These are phyloP conservation scores for Pogoniulus pusillus DNA, from an alignment of 2,797 vertebrate species.

Conservation along the genomic window DNA sequence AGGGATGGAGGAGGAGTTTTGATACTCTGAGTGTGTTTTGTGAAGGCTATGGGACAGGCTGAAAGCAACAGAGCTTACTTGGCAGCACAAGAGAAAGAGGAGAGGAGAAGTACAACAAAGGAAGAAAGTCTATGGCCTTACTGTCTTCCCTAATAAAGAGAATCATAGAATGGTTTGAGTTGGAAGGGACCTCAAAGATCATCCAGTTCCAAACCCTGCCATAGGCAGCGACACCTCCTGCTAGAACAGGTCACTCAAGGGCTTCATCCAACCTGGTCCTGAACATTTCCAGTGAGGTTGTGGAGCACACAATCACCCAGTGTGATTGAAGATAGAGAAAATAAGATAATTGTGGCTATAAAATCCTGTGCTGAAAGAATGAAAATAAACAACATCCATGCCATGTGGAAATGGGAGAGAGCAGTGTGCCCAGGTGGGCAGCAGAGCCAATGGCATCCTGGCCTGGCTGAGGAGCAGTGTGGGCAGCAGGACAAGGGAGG, in stretches of 20 bases:
- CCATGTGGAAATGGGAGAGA: neutral
- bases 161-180: too few species aligned
- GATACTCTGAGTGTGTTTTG: neutral
- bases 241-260: too few species aligned
- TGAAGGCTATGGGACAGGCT: neutral
- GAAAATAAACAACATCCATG: neutral
- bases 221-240: too few species aligned
- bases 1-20: neutral
- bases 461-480: too few species aligned
- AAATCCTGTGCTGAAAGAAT: conserved; percentile 12
- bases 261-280: too few species aligned
- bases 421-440: too few species aligned
- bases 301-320: too few species aligned
- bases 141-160: neutral
- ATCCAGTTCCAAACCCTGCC: too few species aligned
- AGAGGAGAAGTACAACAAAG: neutral
- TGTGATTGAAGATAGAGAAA: neutral
- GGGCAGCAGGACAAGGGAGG: too few species aligned
- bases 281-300: too few species aligned
- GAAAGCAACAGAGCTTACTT: neutral
- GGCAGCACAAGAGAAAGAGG: neutral
- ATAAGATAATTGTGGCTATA: conserved; percentile 23
- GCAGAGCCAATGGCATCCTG: too few species aligned
- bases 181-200: too few species aligned
- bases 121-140: neutral